Evolutionary conservation across 2,113 vertebrate genomes (phyloP).

Genomic region (Hystrix cristata): DNA sequence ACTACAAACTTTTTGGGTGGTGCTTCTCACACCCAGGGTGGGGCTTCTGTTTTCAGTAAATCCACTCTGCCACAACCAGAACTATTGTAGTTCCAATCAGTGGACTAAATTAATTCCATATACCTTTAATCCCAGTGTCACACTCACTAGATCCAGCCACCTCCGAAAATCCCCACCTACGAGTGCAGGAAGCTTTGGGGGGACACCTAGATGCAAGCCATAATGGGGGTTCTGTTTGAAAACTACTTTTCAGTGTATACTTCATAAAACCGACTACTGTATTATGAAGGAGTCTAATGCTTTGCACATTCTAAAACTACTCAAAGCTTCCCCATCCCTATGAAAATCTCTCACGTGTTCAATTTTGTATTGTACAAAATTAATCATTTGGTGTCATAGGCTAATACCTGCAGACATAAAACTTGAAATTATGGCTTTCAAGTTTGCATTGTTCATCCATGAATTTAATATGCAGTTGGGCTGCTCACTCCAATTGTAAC

Average conservation of each 20-base stretch:
- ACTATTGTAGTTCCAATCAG: background rate
- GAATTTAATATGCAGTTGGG: constrained; percentile 75
- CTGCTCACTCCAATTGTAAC: constrained; percentile 75
- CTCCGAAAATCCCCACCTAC: background rate
- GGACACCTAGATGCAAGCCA: background rate
- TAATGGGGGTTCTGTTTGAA: background rate
- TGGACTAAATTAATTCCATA: background rate
- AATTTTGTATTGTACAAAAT: constrained; percentile 66
- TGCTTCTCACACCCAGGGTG: background rate
- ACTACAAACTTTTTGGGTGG: background rate
- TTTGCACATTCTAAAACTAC: constrained; percentile 16
- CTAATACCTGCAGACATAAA: constrained; percentile 72
- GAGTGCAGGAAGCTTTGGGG: background rate
- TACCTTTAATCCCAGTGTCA: background rate
- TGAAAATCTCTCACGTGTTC: constrained; percentile 60
- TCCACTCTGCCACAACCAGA: background rate
- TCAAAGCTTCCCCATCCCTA: constrained; percentile 36
- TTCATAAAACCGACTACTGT: background rate
- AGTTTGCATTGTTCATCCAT: constrained; percentile 67
- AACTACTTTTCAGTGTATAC: constrained; percentile 41
- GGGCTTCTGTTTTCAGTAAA: background rate
- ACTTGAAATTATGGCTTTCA: constrained; percentile 77
- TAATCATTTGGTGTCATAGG: constrained; percentile 70
- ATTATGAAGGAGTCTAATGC: constrained; percentile 3
- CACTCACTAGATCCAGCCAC: background rate